phyloP scores from a whole-genome alignment of 1,140 invertebrate genomes.

The Drosophila navojoa region DNA sequence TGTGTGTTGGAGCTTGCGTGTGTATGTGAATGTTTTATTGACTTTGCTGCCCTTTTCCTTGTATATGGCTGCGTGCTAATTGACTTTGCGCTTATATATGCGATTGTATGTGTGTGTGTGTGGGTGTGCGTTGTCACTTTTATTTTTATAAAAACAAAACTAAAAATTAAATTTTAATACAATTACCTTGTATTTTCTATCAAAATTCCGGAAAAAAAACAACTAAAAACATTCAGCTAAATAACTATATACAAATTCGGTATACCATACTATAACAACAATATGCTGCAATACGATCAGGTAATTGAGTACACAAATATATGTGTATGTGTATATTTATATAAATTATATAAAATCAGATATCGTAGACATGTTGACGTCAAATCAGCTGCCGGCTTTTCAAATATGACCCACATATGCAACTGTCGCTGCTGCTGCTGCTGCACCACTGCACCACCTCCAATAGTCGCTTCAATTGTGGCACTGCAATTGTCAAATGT shows the following conservation, averaged over 20 bases:
- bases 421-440: slow-evolving; percentile 25
- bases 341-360: slow-evolving; percentile 7
- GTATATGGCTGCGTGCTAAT: slow-evolving; percentile 41
- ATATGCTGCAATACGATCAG: slow-evolving; percentile 67
- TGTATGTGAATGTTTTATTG: slow-evolving; percentile 27
- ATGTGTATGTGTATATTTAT: not conserved
- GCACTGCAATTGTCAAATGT: slow-evolving; percentile 39
- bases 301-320: slow-evolving; percentile 40
- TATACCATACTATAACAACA: slow-evolving; percentile 37
- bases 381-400: slow-evolving; percentile 50
- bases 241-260: slow-evolving; percentile 30
- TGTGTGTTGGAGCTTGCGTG: slow-evolving; percentile 24
- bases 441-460: slow-evolving; percentile 28
- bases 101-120: slow-evolving; percentile 12
- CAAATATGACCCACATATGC: slow-evolving; percentile 54
- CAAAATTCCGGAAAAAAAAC: slow-evolving; percentile 43
- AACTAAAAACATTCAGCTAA: slow-evolving; percentile 18
- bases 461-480: slow-evolving; percentile 37
- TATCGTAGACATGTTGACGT: slow-evolving; percentile 35
- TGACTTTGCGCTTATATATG: slow-evolving; percentile 28
- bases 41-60: slow-evolving; percentile 18
- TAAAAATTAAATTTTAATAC: not conserved
- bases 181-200: slow-evolving; percentile 28
- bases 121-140: not conserved
- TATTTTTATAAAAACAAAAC: not conserved